Percentiles rank a stretch among this genome's conserved stretches.
These are phyloP conservation scores for Onychostoma macrolepis DNA, from an alignment of 2,113 vertebrate species.

Conservation along the genomic window DNA sequence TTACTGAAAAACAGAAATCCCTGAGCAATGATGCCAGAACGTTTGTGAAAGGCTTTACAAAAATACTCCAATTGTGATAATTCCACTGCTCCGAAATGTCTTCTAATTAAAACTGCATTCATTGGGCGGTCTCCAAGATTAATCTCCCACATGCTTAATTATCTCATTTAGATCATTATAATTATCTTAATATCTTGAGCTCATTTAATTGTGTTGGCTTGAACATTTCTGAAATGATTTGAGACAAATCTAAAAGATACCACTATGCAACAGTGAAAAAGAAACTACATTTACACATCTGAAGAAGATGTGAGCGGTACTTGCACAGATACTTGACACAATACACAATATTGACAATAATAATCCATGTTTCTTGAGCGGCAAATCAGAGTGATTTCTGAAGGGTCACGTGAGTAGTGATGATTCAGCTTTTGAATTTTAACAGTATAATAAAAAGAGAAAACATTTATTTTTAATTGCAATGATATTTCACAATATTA, in stretches of 20 bases:
- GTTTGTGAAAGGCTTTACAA: not conserved
- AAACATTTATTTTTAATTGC: too few species aligned
- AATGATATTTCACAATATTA: too few species aligned
- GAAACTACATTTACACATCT: not conserved
- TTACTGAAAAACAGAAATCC: not conserved
- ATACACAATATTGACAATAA: too few species aligned
- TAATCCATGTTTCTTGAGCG: not conserved
- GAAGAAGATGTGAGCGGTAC: not conserved
- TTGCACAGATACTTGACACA: not conserved
- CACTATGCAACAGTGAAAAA: not conserved
- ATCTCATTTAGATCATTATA: conserved; percentile 23
- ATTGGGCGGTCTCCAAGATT: conserved; percentile 4
- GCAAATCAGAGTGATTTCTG: not conserved
- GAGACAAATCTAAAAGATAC: not conserved
- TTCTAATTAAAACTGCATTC: conserved; percentile 26
- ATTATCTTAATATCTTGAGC: conserved; percentile 12
- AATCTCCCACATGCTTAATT: conserved; percentile 23
- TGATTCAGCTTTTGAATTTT: too few species aligned
- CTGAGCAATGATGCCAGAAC: not conserved
- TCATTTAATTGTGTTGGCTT: not conserved
- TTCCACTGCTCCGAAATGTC: conserved; percentile 28
- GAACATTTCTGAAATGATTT: not conserved
- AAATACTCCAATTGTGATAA: conserved; percentile 1
- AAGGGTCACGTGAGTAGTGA: not conserved
- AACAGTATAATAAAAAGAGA: too few species aligned